A percentile compares a stretch with the other conserved stretches of the same genome.
These are phyloP conservation scores for Callipepla squamata DNA, from an alignment of 2,113 vertebrate species.

Conservation along the genomic window DNA sequence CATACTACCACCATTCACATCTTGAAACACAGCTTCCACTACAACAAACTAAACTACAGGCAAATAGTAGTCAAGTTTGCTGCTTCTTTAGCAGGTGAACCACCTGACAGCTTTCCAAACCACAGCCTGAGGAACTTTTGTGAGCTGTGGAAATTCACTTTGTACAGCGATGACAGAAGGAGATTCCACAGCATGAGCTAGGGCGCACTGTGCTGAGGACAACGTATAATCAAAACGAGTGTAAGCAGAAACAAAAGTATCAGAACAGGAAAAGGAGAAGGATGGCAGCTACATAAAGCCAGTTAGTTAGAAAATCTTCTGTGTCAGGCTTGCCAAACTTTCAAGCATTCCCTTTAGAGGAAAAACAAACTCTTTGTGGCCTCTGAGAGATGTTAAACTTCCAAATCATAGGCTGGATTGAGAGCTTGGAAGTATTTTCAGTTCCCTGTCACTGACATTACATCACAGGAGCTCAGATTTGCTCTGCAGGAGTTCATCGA, in stretches of 20 bases:
- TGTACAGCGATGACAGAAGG: not conserved
- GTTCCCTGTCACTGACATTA: not conserved
- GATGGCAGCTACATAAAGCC: not conserved
- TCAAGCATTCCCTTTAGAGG: not conserved
- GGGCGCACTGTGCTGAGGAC: no score
- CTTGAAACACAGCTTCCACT: not conserved
- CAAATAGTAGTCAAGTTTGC: not conserved
- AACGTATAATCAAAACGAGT: fast-evolving
- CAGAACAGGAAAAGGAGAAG: not conserved
- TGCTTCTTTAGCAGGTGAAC: fast-evolving
- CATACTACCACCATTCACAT: not conserved
- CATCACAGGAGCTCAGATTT: not conserved
- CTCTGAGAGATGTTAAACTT: not conserved
- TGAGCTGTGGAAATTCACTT: not conserved
- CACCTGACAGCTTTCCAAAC: not conserved
- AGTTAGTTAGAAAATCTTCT: not conserved
- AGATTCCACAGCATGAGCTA: not conserved
- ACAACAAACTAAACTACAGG: not conserved
- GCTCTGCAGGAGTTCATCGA: not conserved
- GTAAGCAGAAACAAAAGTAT: not conserved
- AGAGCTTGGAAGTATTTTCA: not conserved
- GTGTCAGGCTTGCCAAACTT: not conserved
- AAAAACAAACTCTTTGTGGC: not conserved
- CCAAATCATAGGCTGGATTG: fast-evolving
- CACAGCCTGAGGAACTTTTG: not conserved